Evolutionary conservation across 2,797 vertebrate genomes (phyloP), one percentile per base, ranked within the genome.

Genomic region (Gymnopithys bicolor): DNA sequence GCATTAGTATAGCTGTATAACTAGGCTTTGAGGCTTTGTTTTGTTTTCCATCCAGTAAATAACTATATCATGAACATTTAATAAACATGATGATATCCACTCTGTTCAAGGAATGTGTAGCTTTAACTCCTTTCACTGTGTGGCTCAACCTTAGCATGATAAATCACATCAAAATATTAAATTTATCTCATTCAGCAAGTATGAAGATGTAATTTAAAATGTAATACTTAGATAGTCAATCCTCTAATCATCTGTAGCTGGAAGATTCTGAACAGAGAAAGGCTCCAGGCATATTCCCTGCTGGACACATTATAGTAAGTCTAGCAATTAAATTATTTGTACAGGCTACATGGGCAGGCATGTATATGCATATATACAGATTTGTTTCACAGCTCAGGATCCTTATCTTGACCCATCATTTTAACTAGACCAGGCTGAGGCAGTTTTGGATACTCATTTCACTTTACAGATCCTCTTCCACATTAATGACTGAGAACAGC

Each of bases 401-500:
- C 10, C n/a, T 81, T 67, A 75, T 77, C 87, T 81, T 91, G 33
- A 59, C 13, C 64, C 84, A 71, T 66, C 83, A 52, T n/a, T 83
- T 91, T 80, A 80, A 78, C 76, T 37, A 59, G 48, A 82, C 39
- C 53, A 76, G 35, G 51, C 53, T 81, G 49, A 94, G 64, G 87
- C 1, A 5, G 55, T 73, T 87, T 89, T 91, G 58, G 78, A 23
- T 53, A 87, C 32, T 81, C 48, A 49, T 81, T 85, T 91, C 62
- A 69, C 69, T 82, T 88, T 86, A 86, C 80, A 89, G 69, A 85
- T 91, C 92, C 69, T 95, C 46, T 64, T 93, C 89, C 75, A 89
- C 49, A 71, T 30, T 52, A 93, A 92, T 18, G 66, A 81, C 81
- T 89, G 81, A 77, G 69, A 93, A 92, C 85, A 95, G 69, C 79